These are phyloP conservation scores for Eudasyphora cyanicolor DNA, from an alignment of 2,888 invertebrate species.

Conservation along the genomic window DNA sequence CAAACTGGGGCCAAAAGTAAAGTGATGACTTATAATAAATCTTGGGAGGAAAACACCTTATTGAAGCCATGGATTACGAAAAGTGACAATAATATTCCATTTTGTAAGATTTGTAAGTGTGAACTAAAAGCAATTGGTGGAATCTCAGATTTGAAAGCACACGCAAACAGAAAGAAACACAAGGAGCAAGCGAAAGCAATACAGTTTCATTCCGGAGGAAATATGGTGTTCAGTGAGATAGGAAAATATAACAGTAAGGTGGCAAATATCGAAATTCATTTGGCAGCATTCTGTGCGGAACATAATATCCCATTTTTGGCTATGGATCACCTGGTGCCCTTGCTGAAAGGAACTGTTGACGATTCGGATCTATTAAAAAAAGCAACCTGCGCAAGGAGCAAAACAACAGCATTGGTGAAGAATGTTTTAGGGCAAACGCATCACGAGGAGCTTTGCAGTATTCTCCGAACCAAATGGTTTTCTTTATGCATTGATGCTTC, in stretches of 20 bases:
- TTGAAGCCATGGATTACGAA: background rate
- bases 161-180: conserved; percentile 1
- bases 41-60: conserved; percentile 14
- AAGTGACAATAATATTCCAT: background rate
- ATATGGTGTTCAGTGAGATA: background rate
- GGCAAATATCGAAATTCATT: conserved; percentile 29
- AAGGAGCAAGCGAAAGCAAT: background rate
- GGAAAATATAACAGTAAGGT: background rate
- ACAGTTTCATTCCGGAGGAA: background rate
- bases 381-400: conserved; percentile 28
- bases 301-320: conserved; percentile 39
- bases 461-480: conserved; percentile 29
- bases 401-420: too few species aligned
- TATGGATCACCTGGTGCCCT: conserved; percentile 44
- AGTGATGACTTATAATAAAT: background rate
- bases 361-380: conserved; percentile 40
- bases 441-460: conserved; percentile 20
- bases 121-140: conserved; percentile 24
- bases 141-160: conserved; percentile 17
- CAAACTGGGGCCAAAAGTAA: too few species aligned
- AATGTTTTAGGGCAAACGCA: conserved; percentile 40
- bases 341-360: conserved; percentile 9
- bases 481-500: conserved; percentile 27
- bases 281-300: conserved; percentile 37
- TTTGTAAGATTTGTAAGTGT: conserved; percentile 23